These are phyloP conservation scores for Epinephelus awoara DNA, from an alignment of 2,797 vertebrate species.

Conservation along the genomic window DNA sequence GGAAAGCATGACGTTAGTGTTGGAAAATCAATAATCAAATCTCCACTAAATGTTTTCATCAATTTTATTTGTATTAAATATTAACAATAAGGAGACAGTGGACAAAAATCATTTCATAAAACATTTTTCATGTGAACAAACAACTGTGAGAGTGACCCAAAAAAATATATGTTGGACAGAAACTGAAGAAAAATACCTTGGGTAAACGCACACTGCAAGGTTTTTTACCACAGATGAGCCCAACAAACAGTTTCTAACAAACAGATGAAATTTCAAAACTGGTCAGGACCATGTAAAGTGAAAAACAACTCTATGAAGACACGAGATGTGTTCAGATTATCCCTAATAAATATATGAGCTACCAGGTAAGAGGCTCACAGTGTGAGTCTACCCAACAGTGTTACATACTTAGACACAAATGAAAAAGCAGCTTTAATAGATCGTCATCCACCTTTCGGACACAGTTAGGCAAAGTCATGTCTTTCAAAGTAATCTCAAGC, in stretches of 20 bases:
- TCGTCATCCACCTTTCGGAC: conserved; percentile 39
- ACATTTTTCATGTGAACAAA: conserved; percentile 62
- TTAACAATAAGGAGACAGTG: conserved; percentile 66
- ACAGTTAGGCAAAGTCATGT: conserved; percentile 8
- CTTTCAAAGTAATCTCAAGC: conserved; percentile 37
- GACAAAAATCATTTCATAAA: conserved; percentile 64
- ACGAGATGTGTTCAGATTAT: conserved; percentile 19
- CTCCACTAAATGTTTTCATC: conserved; percentile 28
- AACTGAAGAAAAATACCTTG: conserved; percentile 48
- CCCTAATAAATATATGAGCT: conserved; percentile 5
- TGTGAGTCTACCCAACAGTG: conserved; percentile 22
- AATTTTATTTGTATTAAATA: conserved; percentile 79
- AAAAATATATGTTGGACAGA: conserved; percentile 39
- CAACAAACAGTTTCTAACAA: conserved; percentile 30
- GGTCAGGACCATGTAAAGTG: conserved; percentile 17
- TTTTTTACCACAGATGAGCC: conserved; percentile 27
- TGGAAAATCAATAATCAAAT: conserved; percentile 15
- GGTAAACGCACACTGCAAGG: conserved; percentile 51
- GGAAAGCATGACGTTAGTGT: neutral
- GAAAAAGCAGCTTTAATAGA: conserved; percentile 58
- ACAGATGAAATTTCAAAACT: conserved; percentile 29
- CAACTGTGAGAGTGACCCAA: conserved; percentile 47
- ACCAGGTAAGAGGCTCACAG: conserved; percentile 36
- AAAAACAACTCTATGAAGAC: conserved; percentile 23
- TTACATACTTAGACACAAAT: conserved; percentile 29